Percentiles rank a stretch among this genome's conserved stretches.
phyloP scores from a whole-genome alignment of 2,888 invertebrate genomes.

The Drosophila cognata region DNA sequence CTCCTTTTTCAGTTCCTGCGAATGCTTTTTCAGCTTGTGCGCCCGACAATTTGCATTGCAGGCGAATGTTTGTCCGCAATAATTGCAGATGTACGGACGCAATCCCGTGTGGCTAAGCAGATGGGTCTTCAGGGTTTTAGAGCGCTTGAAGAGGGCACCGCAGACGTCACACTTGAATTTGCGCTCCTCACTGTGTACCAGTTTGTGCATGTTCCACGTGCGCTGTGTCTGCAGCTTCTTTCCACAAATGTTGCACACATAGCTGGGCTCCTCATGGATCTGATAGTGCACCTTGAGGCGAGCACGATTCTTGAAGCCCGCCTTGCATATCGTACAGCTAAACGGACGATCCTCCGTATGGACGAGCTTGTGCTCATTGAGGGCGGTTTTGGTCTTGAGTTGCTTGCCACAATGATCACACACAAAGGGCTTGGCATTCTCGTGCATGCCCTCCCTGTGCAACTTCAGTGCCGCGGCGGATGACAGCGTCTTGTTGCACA shows the following conservation, averaged over 20 bases:
- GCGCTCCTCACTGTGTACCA: constrained; percentile 83
- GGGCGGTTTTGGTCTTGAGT: constrained; percentile 85
- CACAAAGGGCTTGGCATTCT: constrained; percentile 84
- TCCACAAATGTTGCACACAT: constrained; percentile 85
- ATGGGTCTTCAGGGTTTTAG: constrained; percentile 84
- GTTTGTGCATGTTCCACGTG: constrained; percentile 85
- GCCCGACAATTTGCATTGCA: constrained; percentile 84
- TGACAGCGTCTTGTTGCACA: constrained; percentile 62
- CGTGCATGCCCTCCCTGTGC: constrained; percentile 80
- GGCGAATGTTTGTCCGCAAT: constrained; percentile 83
- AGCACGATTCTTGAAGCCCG: constrained; percentile 82
- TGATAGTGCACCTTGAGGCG: constrained; percentile 84
- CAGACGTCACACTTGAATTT: constrained; percentile 83
- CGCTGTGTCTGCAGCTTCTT: constrained; percentile 84
- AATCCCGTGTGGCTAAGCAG: constrained; percentile 83
- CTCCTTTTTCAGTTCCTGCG: constrained; percentile 80
- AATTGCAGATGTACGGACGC: constrained; percentile 83
- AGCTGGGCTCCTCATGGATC: constrained; percentile 84
- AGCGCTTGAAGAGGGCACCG: constrained; percentile 82
- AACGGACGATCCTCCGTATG: constrained; percentile 85
- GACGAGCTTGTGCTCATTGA: constrained; percentile 85
- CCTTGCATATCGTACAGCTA: constrained; percentile 84
- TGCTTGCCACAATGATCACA: constrained; percentile 86
- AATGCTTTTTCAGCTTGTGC: constrained; percentile 84
- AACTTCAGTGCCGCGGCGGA: constrained; percentile 67